phyloP scores from a whole-genome alignment of 2,113 vertebrate genomes.

The Malurus cyaneus region DNA sequence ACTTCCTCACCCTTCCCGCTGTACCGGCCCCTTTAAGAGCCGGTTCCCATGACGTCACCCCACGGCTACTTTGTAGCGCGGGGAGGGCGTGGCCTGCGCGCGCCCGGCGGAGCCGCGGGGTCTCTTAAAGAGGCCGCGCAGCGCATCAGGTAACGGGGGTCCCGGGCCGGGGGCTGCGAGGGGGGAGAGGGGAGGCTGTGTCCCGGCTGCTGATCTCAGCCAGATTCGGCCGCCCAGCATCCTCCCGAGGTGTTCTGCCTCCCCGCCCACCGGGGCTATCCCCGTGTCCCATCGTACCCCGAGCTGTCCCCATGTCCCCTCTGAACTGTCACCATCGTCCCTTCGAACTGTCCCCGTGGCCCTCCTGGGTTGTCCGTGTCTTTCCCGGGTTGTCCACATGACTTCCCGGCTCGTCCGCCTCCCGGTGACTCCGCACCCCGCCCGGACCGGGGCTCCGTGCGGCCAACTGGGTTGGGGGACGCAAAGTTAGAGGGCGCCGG shows the following conservation, averaged over 20 bases:
- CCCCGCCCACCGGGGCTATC: not conserved
- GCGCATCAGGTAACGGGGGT: not conserved
- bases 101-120: not conserved
- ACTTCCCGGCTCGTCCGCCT: not conserved
- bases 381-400: not conserved
- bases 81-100: not conserved
- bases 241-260: not conserved
- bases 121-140: not conserved
- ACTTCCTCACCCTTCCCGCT: accelerated
- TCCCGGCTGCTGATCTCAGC: not conserved
- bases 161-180: not conserved
- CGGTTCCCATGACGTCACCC: not conserved
- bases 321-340: not conserved
- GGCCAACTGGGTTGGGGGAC: not conserved
- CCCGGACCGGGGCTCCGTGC: not conserved
- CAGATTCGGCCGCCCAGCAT: not conserved
- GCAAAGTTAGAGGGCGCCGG: not conserved
- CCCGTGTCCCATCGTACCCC: not conserved
- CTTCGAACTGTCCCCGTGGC: not conserved
- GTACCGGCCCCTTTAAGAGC: not conserved
- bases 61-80: not conserved
- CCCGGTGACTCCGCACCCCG: not conserved
- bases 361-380: not conserved
- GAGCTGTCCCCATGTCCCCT: not conserved
- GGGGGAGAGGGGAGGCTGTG: not conserved